A percentile compares a stretch with the other conserved stretches of the same genome.
These are phyloP conservation scores for Campoletis sonorensis DNA, from an alignment of 1,140 invertebrate species.

Conservation along the genomic window DNA sequence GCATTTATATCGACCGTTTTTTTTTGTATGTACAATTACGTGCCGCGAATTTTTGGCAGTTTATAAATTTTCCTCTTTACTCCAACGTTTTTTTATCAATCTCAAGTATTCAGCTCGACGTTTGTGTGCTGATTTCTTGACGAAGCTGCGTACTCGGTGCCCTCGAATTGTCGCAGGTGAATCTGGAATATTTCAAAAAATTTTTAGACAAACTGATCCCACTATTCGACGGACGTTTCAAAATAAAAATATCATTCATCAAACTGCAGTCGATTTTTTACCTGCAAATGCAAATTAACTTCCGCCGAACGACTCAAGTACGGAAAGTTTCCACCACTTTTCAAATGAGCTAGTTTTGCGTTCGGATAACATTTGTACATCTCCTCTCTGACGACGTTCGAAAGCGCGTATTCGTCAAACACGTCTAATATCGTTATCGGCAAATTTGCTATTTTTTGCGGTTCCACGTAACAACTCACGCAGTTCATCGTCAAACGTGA, in stretches of 20 bases:
- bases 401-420: slow-evolving; percentile 93
- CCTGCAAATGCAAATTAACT: slow-evolving; percentile 93
- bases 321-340: slow-evolving; percentile 94
- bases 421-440: slow-evolving; percentile 92
- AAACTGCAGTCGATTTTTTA: slow-evolving; percentile 70
- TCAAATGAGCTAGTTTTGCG: slow-evolving; percentile 91
- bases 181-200: slow-evolving; percentile 73
- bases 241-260: too few relatives aligned
- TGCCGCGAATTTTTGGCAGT: not conserved
- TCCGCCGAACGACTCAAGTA: slow-evolving; percentile 93
- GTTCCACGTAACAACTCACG: slow-evolving; percentile 87
- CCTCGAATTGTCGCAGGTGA: slow-evolving; percentile 79
- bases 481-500: slow-evolving; percentile 93
- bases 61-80: slow-evolving; percentile 1
- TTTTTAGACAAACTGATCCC: slow-evolving; percentile 10
- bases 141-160: slow-evolving; percentile 74
- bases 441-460: slow-evolving; percentile 83
- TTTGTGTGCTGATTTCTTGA: slow-evolving; percentile 53
- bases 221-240: too few relatives aligned
- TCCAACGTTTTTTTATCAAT: not conserved
- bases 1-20: slow-evolving; percentile 11
- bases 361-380: slow-evolving; percentile 92
- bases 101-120: slow-evolving; percentile 34
- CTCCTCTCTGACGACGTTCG: slow-evolving; percentile 85
- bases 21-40: slow-evolving; percentile 32